A percentile compares a stretch with the other conserved stretches of the same genome.
Conservation (phyloP, 2,888 invertebrate species). For the Cactoblastis cactorum region DNA sequence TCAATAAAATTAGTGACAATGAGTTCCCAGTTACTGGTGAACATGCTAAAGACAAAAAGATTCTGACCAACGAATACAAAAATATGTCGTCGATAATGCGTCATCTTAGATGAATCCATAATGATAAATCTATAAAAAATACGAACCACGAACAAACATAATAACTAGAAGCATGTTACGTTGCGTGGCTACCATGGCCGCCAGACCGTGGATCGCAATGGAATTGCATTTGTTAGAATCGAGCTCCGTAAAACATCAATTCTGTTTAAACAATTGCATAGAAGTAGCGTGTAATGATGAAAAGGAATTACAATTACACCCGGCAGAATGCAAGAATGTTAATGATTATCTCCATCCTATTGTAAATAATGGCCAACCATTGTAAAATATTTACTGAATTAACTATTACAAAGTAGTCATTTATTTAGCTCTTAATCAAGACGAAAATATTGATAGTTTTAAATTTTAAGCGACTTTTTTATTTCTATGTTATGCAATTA, state of each 20-base stretch:
- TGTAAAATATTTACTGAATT: too few species aligned
- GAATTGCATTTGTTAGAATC: slow-evolving; percentile 7
- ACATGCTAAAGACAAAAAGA: neutral
- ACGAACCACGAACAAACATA: slow-evolving; percentile 1
- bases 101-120: neutral
- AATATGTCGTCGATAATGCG: neutral
- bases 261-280: neutral
- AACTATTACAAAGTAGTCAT: too few species aligned
- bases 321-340: neutral
- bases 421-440: too few species aligned
- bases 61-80: neutral
- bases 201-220: slow-evolving; percentile 5
- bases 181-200: slow-evolving; percentile 2
- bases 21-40: neutral
- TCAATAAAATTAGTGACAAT: neutral
- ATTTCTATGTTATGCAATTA: too few species aligned
- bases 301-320: neutral
- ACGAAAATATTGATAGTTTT: too few species aligned
- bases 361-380: neutral
- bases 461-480: too few species aligned
- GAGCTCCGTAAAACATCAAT: slow-evolving; percentile 9
- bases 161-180: neutral
- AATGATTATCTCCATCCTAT: neutral
- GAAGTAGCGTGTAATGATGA: neutral
- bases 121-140: neutral